phyloP scores from a whole-genome alignment of 2,888 invertebrate species.

The Argynnis bischoffii region DNA sequence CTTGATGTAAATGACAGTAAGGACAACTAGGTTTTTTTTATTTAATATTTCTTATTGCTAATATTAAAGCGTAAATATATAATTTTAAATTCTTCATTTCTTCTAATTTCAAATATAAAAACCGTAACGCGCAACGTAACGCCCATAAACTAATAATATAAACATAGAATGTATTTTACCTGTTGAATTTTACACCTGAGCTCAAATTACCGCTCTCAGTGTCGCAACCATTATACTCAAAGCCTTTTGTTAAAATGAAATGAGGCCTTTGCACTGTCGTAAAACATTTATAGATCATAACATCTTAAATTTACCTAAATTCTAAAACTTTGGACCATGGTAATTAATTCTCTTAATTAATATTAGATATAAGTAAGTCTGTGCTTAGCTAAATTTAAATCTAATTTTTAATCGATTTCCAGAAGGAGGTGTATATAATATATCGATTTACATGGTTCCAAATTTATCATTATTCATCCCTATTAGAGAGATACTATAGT shows the following conservation, averaged over 20 bases:
- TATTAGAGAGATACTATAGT: too few species aligned
- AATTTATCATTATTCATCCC: too few species aligned
- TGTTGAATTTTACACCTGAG: conserved; percentile 26
- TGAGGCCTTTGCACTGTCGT: conserved; percentile 15
- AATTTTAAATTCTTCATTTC: too few species aligned
- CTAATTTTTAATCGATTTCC: too few species aligned
- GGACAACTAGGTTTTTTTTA: too few species aligned
- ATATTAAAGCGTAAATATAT: too few species aligned
- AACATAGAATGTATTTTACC: conserved; percentile 2
- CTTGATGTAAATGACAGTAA: too few species aligned
- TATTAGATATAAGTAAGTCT: background rate
- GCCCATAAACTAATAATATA: background rate
- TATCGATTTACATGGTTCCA: too few species aligned
- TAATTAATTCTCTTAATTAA: background rate
- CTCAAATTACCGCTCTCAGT: conserved; percentile 14
- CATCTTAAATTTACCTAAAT: conserved; percentile 6
- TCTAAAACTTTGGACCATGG: background rate
- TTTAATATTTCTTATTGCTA: too few species aligned
- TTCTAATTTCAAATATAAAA: background rate
- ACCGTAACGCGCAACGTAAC: background rate
- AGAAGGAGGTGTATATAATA: too few species aligned
- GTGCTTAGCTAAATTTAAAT: background rate
- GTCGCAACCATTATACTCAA: conserved; percentile 8
- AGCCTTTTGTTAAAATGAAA: conserved; percentile 16
- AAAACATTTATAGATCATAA: conserved; percentile 14